Evolutionary conservation across 2,113 vertebrate species (phyloP).

Genomic region (Steatornis caripensis): DNA sequence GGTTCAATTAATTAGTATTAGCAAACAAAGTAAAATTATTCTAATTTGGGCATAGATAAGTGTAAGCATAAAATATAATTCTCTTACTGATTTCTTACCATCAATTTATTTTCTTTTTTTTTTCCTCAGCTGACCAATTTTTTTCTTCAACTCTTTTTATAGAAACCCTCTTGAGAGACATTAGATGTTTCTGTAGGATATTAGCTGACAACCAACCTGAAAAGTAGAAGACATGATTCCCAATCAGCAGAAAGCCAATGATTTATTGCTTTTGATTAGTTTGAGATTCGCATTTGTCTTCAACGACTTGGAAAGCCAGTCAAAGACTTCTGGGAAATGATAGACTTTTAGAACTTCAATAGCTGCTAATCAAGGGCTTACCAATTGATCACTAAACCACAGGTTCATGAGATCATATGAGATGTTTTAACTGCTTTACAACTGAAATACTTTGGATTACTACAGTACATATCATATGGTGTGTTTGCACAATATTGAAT

Average conservation of each 20-base stretch:
- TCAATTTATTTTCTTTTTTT: not conserved
- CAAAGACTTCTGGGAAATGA: constrained; percentile 53
- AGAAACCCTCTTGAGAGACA: constrained; percentile 2
- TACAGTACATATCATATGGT: not conserved
- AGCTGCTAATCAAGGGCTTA: constrained; percentile 32
- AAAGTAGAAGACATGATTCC: constrained; percentile 12
- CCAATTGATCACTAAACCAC: constrained; percentile 20
- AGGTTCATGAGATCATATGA: not conserved
- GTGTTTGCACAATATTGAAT: not conserved
- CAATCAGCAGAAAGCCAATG: constrained; percentile 46
- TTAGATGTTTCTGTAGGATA: constrained; percentile 34
- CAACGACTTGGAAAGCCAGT: constrained; percentile 9
- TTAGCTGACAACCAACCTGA: constrained; percentile 42
- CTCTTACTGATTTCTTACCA: not conserved
- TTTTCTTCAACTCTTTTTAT: not conserved
- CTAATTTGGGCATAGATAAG: not conserved
- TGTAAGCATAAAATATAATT: not conserved
- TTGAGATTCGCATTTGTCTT: constrained; percentile 53
- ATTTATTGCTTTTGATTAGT: constrained; percentile 55
- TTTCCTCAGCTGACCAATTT: not conserved
- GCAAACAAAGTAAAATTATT: not conserved
- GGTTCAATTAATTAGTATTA: not conserved
- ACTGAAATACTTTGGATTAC: not conserved
- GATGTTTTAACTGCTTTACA: not conserved
- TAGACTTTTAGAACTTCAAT: constrained; percentile 34